phyloP scores from a whole-genome alignment of 2,888 invertebrate genomes.

The Phoenoteleia sp. region DNA sequence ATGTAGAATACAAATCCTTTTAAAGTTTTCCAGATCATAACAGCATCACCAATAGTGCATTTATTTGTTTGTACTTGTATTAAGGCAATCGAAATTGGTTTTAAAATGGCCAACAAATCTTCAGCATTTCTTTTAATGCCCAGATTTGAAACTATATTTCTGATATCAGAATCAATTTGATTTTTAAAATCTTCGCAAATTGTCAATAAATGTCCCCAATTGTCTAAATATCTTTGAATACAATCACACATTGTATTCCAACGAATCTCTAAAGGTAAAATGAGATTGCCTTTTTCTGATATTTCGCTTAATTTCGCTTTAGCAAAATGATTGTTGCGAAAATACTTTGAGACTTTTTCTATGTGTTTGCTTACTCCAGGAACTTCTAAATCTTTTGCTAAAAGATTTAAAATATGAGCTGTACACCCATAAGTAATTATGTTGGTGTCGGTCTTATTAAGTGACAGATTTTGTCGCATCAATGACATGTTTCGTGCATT shows the following conservation, averaged over 20 bases:
- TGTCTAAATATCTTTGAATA: neutral
- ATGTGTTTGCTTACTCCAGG: conserved; percentile 12
- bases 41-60: conserved; percentile 20
- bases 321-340: conserved; percentile 26
- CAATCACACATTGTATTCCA: conserved; percentile 17
- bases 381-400: conserved; percentile 19
- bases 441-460: too few species aligned
- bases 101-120: conserved; percentile 26
- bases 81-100: conserved; percentile 24
- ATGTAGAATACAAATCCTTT: neutral
- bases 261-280: conserved; percentile 13
- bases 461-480: too few species aligned
- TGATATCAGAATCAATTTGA: conserved; percentile 7
- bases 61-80: conserved; percentile 15
- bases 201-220: neutral
- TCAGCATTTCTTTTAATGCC: conserved; percentile 20
- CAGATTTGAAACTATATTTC: conserved; percentile 13
- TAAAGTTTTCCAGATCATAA: conserved; percentile 17
- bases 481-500: conserved; percentile 4
- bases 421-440: neutral
- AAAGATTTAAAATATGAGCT: conserved; percentile 16
- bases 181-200: conserved; percentile 7
- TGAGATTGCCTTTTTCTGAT: neutral
- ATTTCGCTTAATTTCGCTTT: conserved; percentile 8
- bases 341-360: conserved; percentile 8